Evolutionary conservation across 2,888 invertebrate genomes (phyloP), one percentile per base, ranked within the genome.

Genomic region (Cantharis lateralis): DNA sequence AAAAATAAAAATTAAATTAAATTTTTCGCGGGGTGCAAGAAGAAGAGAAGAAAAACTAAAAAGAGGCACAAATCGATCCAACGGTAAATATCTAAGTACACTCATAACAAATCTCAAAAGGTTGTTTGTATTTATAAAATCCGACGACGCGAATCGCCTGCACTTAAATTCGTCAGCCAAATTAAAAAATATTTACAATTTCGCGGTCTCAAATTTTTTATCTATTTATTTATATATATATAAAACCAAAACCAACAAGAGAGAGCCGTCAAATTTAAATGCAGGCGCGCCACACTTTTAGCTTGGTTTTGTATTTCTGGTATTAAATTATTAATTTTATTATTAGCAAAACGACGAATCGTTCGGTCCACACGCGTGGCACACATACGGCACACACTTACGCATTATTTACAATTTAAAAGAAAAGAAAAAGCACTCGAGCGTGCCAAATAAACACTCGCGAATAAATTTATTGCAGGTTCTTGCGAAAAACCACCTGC

Each of bases 21-120:
- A 66, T 20, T 66, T 66, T 66, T 66, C 16, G 20, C 18, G 64
- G 71, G 61, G 64, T 64, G 71, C 74, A 61, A 24, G 68, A 20
- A 64, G 62, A 64, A 71, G 72, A 72, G 69, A 64, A 16, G 66
- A 70, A 73, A 15, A 70, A 76, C 69, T 64, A 66, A 72, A 79
- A 71, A 48, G 61, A 74, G 73, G 68, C 68, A 78, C 68, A 24
- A 75, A 77, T 76, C 79, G 81, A 81, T 79, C 78, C 80, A 80
- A 79, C 82, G 83, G 84, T 81, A 82, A 82, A 82, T 83, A 81
- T 83, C 85, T 86, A 86, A 86, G 86, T 86, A 86, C 86, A 86
- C 83, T 83, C 84, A 85, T 82, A 84, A 84, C 84, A 85, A 84
- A 85, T 85, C 84, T 84, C 83, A 84, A 82, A 82, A 48, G 48